These are phyloP conservation scores for Drosophila mojavensis DNA, from an alignment of 1,140 invertebrate genomes.

Conservation along the genomic window DNA sequence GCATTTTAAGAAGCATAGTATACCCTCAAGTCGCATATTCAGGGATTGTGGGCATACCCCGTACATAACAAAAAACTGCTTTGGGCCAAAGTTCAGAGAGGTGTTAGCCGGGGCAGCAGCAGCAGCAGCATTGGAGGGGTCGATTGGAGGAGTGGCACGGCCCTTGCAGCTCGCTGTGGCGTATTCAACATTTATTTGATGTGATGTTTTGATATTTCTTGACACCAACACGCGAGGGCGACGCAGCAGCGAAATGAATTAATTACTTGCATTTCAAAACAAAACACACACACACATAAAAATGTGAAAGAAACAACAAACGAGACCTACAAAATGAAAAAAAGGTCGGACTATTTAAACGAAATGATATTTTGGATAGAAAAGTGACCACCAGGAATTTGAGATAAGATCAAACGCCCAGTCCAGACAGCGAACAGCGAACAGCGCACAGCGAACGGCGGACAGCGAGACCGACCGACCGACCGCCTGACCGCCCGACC, in stretches of 20 bases:
- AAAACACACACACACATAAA: constrained; percentile 35
- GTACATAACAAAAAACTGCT: constrained; percentile 38
- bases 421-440: constrained; percentile 42
- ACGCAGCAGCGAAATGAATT: constrained; percentile 78
- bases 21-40: too few species aligned
- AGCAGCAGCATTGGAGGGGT: constrained; percentile 4
- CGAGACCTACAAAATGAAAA: constrained; percentile 39
- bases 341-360: constrained; percentile 77
- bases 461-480: constrained; percentile 45
- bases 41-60: not conserved
- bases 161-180: constrained; percentile 36
- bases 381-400: constrained; percentile 82
- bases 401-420: constrained; percentile 80
- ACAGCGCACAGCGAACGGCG: not conserved
- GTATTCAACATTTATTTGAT: constrained; percentile 84
- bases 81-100: constrained; percentile 59
- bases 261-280: constrained; percentile 82
- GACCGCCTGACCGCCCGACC: constrained; percentile 26
- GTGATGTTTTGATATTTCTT: constrained; percentile 84
- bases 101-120: constrained; percentile 52
- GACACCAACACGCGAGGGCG: constrained; percentile 82
- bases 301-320: constrained; percentile 32
- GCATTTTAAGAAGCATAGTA: constrained; percentile 15
- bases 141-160: constrained; percentile 13
- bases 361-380: constrained; percentile 83